Percentiles rank a stretch among this genome's conserved stretches.
Conservation (phyloP, 2,888 invertebrate genomes). For the Folsomia manolachei region DNA sequence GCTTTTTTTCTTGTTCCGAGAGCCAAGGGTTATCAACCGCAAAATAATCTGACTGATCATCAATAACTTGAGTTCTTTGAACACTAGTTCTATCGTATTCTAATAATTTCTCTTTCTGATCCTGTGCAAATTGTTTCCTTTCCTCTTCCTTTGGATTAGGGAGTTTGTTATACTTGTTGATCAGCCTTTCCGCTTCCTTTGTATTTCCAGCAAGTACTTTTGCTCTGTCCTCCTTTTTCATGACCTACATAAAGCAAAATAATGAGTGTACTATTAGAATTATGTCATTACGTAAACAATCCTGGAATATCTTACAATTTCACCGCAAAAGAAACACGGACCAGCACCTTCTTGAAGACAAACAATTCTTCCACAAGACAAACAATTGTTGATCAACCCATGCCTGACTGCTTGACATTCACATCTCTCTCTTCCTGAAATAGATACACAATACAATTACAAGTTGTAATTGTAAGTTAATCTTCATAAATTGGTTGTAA, state of each 20-base stretch:
- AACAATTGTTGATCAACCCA: conserved; percentile 85
- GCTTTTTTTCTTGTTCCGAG: conserved; percentile 66
- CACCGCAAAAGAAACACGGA: conserved; percentile 88
- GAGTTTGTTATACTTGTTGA: conserved; percentile 39
- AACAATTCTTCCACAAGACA: conserved; percentile 88
- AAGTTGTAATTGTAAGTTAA: no score
- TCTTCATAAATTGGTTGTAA: no score
- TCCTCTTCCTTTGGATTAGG: conserved; percentile 53
- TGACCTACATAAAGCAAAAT: no score
- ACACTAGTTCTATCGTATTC: conserved; percentile 76
- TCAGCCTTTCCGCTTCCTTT: conserved; percentile 66
- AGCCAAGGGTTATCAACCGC: conserved; percentile 75
- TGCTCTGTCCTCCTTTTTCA: conserved; percentile 53
- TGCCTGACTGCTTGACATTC: conserved; percentile 91
- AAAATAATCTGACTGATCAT: conserved; percentile 94
- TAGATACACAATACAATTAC: not conserved
- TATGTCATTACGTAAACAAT: conserved; percentile 13
- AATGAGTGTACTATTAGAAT: no score
- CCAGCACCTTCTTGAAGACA: conserved; percentile 94
- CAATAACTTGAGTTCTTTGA: conserved; percentile 67
- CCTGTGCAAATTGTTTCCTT: conserved; percentile 67
- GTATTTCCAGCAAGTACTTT: conserved; percentile 65
- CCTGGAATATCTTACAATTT: conserved; percentile 73
- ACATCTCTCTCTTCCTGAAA: conserved; percentile 77
- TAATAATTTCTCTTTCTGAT: conserved; percentile 74